Evolutionary conservation across 2,113 vertebrate species (phyloP).

Genomic region (Irena cyanogastra): DNA sequence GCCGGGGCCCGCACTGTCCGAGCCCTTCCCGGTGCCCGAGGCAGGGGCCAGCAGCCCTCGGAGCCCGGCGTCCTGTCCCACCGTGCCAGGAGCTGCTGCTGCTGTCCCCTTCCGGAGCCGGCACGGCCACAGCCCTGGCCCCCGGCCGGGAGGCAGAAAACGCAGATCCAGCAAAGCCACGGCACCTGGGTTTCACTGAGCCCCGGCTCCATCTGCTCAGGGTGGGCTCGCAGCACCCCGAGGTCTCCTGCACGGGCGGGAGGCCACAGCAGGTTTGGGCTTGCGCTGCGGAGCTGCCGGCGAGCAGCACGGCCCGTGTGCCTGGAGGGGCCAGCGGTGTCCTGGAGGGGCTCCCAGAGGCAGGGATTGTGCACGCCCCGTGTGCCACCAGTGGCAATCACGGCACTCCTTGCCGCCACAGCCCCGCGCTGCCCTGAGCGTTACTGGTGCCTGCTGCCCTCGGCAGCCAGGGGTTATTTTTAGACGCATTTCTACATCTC

Average conservation of each 20-base stretch:
- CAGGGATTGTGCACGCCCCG: not conserved
- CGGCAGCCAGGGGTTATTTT: not conserved
- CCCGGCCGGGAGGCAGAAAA: no score
- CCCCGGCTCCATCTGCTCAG: not conserved
- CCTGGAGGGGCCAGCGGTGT: no score
- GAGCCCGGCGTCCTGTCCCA: rapidly evolving
- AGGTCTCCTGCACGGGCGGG: rapidly evolving
- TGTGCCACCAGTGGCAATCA: not conserved
- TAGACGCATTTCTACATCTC: not conserved
- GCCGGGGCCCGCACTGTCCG: rapidly evolving
- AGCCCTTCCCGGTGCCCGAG: not conserved
- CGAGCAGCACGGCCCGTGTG: rapidly evolving
- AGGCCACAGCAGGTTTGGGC: no score
- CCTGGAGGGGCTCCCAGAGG: not conserved
- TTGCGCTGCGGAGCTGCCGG: not conserved
- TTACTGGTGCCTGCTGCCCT: not conserved
- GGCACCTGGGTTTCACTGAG: not conserved
- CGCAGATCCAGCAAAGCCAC: rapidly evolving
- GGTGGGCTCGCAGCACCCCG: no score
- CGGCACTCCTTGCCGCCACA: rapidly evolving
- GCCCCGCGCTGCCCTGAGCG: not conserved
- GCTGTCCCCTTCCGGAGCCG: rapidly evolving
- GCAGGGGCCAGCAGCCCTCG: not conserved
- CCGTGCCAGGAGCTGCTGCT: not conserved
- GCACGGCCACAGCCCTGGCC: not conserved